Conservation (phyloP, 30 jellyfish, hydroid and myxozoan species). For the Aurelia coerulea region DNA sequence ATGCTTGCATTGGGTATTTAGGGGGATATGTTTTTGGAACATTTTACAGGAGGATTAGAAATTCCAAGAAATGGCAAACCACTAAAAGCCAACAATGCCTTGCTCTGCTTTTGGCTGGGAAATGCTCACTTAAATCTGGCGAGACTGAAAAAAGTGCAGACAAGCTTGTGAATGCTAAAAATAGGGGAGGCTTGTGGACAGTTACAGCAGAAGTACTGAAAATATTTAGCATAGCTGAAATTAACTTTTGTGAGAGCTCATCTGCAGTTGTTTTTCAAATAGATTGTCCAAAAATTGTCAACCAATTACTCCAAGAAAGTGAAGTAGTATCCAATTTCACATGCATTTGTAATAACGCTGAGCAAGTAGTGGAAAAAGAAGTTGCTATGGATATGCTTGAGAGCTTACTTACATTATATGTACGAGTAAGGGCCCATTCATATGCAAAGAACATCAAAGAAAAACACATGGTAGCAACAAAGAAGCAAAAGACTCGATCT, state of each 20-base stretch:
- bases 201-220: slow-evolving; percentile 43
- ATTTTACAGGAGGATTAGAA: slow-evolving; percentile 44
- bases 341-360: slow-evolving; percentile 23
- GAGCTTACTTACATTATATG: slow-evolving; percentile 31
- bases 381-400: slow-evolving; percentile 49
- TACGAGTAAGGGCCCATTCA: slow-evolving; percentile 27
- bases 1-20: slow-evolving; percentile 25
- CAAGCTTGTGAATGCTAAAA: slow-evolving; percentile 61
- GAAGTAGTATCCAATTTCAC: slow-evolving; percentile 28
- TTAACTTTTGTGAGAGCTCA: slow-evolving; percentile 1
- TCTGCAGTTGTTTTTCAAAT: slow-evolving; percentile 33
- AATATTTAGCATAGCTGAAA: slow-evolving; percentile 43
- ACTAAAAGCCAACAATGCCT: slow-evolving; percentile 49
- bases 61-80: slow-evolving; percentile 37
- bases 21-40: slow-evolving; percentile 75
- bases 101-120: slow-evolving; percentile 41
- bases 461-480: slow-evolving; percentile 34
- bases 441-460: slow-evolving; percentile 16
- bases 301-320: slow-evolving; percentile 38
- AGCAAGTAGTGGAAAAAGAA: slow-evolving; percentile 10
- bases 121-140: slow-evolving; percentile 2
- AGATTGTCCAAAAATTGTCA: slow-evolving; percentile 33
- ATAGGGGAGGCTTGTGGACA: slow-evolving; percentile 68
- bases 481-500: slow-evolving; percentile 34
- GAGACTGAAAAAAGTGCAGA: slow-evolving; percentile 27